Percentiles rank a stretch among this genome's conserved stretches.
Conservation (phyloP, 2,888 invertebrate genomes). For the Abscondita cerata region DNA sequence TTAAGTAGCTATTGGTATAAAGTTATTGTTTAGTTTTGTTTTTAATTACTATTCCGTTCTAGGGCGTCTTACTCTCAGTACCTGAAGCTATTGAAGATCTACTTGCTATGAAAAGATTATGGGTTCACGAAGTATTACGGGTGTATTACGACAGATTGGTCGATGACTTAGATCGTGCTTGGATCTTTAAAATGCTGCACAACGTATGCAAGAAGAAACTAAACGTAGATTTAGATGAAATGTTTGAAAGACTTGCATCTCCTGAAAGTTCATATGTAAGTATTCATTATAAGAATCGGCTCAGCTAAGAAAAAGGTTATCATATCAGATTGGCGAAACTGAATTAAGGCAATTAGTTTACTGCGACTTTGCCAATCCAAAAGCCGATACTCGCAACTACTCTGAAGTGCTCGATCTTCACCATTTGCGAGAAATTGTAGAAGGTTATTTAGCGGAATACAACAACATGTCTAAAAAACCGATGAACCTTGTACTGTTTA, state of each 20-base stretch:
- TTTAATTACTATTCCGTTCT: too few species aligned
- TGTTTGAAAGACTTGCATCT: slow-evolving; percentile 73
- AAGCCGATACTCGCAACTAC: slow-evolving; percentile 87
- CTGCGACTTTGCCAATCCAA: slow-evolving; percentile 95
- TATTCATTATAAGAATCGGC: neutral
- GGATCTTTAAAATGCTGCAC: slow-evolving; percentile 79
- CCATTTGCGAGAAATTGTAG: slow-evolving; percentile 80
- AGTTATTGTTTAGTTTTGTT: too few species aligned
- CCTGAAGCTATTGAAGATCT: slow-evolving; percentile 91
- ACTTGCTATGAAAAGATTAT: slow-evolving; percentile 85
- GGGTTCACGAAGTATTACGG: slow-evolving; percentile 93
- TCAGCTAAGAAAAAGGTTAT: too few species aligned
- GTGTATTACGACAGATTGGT: slow-evolving; percentile 93
- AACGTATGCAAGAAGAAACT: slow-evolving; percentile 66
- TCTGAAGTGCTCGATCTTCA: slow-evolving; percentile 87
- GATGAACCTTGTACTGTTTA: slow-evolving; percentile 92
- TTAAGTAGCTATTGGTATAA: too few species aligned
- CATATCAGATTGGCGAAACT: slow-evolving; percentile 73
- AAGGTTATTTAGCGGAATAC: slow-evolving; percentile 87
- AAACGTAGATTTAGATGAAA: slow-evolving; percentile 70
- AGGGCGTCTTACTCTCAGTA: slow-evolving; percentile 90
- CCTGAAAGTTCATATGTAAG: slow-evolving; percentile 38
- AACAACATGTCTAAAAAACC: slow-evolving; percentile 97
- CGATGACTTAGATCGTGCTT: slow-evolving; percentile 80
- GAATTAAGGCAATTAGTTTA: slow-evolving; percentile 88